Evolutionary conservation across 2,888 invertebrate species (phyloP), one percentile per base, ranked within the genome.

Genomic region (Allacma fusca): DNA sequence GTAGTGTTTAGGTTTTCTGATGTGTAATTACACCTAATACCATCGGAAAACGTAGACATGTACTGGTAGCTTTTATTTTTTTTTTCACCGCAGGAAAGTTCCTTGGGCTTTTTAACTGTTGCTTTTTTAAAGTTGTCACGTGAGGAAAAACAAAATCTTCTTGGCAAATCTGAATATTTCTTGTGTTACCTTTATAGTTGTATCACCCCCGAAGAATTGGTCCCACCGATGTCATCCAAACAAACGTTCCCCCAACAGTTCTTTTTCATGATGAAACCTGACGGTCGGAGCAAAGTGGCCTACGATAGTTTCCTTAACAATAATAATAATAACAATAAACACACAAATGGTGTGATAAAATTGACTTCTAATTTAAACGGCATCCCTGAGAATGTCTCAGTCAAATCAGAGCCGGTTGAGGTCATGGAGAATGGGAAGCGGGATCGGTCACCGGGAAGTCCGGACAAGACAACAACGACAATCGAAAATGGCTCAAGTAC

Each of bases 101-200:
- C 80, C 83, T 83, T 83, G 82, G 79, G 83, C 83, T 83, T 83
- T n/a, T 83, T 4, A 62, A 72, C 83, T 83, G 82, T 83, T 72
- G 79, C 81, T 70, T 43, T 13, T 40, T 21, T 69, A 13, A 57
- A 57, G 13, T 57, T 4, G 19, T 57, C 21, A 21, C 13, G 4
- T 21, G 16, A 21, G 29, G 21, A 74, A 24, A 23, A 24, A 65
- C 4, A 43, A 34, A 67, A 13, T 13, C 23, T 65, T 65, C 65
- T 68, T 67, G 1, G 19, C 40, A 59, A 29, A 62, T 29, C 29
- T 73, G 21, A 59, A 68, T 43, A 23, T 67, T 43, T 57, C 16
- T 34, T 23, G 24, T 68, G 24, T 70, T 5, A 29, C 23, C n/a
- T 34, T 64, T 62, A 65, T 81, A 84, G 84, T 76, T 84, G 84